Percentiles rank a stretch among this genome's conserved stretches.
Evolutionary conservation across 1,140 invertebrate species (phyloP).

Genomic region (Chironomus tepperi): DNA sequence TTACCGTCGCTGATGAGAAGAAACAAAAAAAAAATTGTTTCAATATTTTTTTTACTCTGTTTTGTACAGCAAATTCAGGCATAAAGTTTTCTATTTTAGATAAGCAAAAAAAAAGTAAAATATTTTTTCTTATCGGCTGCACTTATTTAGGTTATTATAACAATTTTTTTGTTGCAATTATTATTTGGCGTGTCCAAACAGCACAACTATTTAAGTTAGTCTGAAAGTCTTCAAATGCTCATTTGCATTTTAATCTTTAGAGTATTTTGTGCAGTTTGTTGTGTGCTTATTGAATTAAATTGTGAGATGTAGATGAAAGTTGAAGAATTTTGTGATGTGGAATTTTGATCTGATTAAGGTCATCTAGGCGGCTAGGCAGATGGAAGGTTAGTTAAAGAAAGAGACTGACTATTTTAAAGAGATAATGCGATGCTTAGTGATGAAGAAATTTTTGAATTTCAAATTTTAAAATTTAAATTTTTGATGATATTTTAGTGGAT

Average conservation of each 20-base stretch:
- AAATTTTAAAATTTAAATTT: neutral
- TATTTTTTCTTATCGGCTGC: neutral
- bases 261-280: neutral
- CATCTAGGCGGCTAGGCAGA: too few relatives aligned
- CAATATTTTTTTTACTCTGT: neutral
- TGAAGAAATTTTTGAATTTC: neutral
- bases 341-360: too few relatives aligned
- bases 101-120: neutral
- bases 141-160: neutral
- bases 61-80: neutral
- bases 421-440: neutral
- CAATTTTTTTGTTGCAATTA: constrained; percentile 12
- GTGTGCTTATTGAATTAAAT: neutral
- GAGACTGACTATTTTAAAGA: too few relatives aligned
- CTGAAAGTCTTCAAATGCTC: neutral
- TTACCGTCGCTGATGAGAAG: neutral
- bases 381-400: too few relatives aligned
- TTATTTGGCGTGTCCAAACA: neutral
- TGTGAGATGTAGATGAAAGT: neutral
- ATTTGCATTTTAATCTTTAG: constrained; percentile 22
- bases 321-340: neutral
- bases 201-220: constrained; percentile 8
- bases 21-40: neutral
- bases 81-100: constrained; percentile 8
- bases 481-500: too few relatives aligned